Evolutionary conservation across 2,888 invertebrate species (phyloP), one percentile per base, ranked within the genome.

Genomic region (Chrysina gloriosa): DNA sequence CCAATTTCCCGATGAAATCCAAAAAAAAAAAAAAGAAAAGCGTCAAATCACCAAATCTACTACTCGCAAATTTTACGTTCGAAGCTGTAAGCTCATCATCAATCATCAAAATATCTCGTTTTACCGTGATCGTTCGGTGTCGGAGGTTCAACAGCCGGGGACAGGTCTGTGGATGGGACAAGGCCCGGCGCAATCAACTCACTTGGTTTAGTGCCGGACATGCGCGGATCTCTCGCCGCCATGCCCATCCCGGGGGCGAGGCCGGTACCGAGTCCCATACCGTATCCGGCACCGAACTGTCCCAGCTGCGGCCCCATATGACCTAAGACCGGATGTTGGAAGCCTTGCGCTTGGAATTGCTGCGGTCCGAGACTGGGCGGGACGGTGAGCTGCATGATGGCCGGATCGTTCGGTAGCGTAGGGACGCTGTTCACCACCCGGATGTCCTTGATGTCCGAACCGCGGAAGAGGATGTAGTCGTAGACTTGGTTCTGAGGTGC

Each of bases 401-500:
- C 99, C 69, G 99, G 99, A 87, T 99, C 99, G 85, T 97, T 96
- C 72, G 95, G 94, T 80, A 95, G 86, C 63, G 93, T 90, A 73
- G 91, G 89, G 63, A 91, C 92, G 86, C 91, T 93, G 84, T 94
- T 95, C 70, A 98, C 93, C 58, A 99, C 97, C 83, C 97, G 90
- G 79, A 99, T 95, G 84, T 99, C 98, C 86, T 99, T 99, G 80
- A 99, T 99, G 84, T 99, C 99, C 73, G 95, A 92, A 50, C 98
- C 98, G 75, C 98, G 90, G 85, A 99, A 99, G 76, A 99, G 89
- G 79, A 99, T 99, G 85, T 97, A 99, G 82, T 99, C 98, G 84
- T 98, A 99, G 65, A 98, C 93, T 84, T 99, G 98, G 85, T 95
- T 96, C 83, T 98, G 94, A 16, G 97, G 95, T 63, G 97, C 95